These are phyloP conservation scores for Beris chalybata DNA, from an alignment of 2,888 invertebrate genomes.

Conservation along the genomic window DNA sequence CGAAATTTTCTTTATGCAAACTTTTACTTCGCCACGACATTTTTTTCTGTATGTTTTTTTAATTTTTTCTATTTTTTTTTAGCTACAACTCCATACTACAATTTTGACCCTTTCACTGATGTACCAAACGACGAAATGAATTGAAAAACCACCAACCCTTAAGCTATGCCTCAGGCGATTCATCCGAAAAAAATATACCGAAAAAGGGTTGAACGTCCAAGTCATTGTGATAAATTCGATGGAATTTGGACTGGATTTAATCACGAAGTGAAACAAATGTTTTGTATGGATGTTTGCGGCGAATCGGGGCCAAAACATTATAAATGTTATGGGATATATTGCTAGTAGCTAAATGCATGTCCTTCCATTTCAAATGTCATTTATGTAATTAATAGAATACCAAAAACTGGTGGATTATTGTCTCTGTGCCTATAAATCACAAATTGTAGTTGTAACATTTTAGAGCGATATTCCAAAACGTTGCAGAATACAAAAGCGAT, in stretches of 20 bases:
- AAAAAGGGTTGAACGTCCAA: neutral
- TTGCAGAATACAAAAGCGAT: slow-evolving; percentile 1
- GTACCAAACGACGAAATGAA: slow-evolving; percentile 10
- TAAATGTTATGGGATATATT: no score
- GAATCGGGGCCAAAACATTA: no score
- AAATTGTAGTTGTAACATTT: slow-evolving; percentile 7
- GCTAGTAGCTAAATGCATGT: no score
- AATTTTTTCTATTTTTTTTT: slow-evolving; percentile 4
- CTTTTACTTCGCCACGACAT: slow-evolving; percentile 3
- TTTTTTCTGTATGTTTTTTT: slow-evolving; percentile 2
- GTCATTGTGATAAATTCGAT: neutral
- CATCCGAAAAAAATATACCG: neutral
- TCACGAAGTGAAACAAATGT: no score
- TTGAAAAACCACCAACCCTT: slow-evolving; percentile 22
- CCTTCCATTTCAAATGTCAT: no score
- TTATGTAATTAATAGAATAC: no score
- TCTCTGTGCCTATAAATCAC: neutral
- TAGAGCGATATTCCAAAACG: neutral
- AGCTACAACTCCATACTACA: neutral
- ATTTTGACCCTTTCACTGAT: slow-evolving; percentile 22
- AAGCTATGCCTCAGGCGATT: neutral
- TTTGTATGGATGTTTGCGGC: no score
- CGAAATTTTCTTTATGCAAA: slow-evolving; percentile 2
- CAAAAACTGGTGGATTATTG: neutral
- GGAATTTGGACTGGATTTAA: no score